Evolutionary conservation across 2,888 invertebrate genomes (phyloP), one percentile per base, ranked within the genome.

Genomic region (Epistrophe grossulariae): DNA sequence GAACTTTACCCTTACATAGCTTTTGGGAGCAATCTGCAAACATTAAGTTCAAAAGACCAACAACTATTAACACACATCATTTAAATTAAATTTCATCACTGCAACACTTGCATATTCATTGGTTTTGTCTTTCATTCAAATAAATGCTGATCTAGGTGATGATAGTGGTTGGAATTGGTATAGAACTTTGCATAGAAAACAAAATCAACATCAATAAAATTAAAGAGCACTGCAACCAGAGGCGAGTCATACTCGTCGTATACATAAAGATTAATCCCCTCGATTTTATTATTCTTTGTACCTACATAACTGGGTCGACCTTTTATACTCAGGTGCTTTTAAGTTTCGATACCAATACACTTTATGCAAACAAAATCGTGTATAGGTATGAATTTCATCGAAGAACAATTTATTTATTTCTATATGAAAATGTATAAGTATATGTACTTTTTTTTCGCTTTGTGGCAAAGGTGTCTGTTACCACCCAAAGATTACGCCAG

Each of bases 301-400:
- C 28, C 70, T 62, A n/a, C n/a, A n/a, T n/a, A 84, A 84, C 80
- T 80, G 52, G 80, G 84, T 84, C 80, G 84, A 80, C 80, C 80
- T 81, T 35, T 35, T 52, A 52, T 8, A 48, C 52, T 70, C 84
- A 84, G 81, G 35, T 35, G 35, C 35, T 35, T 35, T 8, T 5
- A 31, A 31, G 31, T 35, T 62, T 64, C n/a, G 45, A 52, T 66
- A 68, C 31, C 50, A 80, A 50, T 50, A 35, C 9, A 35, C 40
- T 68, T 59, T 66, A 60, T 48, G 72, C 55, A 68, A 70, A 40
- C 40, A 55, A 52, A 71, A 72, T 72, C 57, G 59, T 55, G 31
- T 64, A 24, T 24, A 24, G 24, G 24, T 24, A 77, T 57, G 50
- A 24, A 84, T 84, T 80, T 72, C 81, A 80, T 81, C 52, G 60